Conservation (phyloP, 1,140 invertebrate genomes). For the Panonychus citri region DNA sequence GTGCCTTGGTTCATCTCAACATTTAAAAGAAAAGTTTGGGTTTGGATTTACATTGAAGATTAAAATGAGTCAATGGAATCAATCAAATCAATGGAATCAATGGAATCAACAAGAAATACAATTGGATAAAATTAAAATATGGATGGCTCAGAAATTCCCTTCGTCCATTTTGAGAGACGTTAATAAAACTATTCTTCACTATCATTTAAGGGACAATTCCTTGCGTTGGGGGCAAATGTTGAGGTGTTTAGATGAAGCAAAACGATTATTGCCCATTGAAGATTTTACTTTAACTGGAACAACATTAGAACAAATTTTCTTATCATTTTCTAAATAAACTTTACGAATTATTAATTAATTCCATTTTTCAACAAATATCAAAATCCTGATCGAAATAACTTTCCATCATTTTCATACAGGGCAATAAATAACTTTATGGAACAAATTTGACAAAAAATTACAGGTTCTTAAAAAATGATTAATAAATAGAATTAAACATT, state of each 20-base stretch:
- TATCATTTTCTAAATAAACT: constrained; percentile 25
- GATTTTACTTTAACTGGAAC: constrained; percentile 30
- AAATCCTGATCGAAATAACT: too few species aligned
- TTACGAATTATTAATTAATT: too few species aligned
- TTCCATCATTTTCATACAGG: too few species aligned
- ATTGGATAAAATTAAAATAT: neutral
- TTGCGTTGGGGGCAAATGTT: constrained; percentile 23
- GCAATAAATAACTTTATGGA: too few species aligned
- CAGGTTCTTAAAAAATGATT: too few species aligned
- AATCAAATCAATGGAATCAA: too few species aligned
- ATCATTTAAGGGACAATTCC: constrained; percentile 32
- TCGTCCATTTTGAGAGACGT: constrained; percentile 2
- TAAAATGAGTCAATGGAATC: neutral
- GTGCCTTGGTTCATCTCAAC: constrained; percentile 41
- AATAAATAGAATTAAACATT: too few species aligned
- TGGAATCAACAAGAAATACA: neutral
- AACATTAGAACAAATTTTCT: constrained; percentile 30
- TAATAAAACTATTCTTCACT: constrained; percentile 28
- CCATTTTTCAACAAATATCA: too few species aligned
- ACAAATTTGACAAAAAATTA: too few species aligned
- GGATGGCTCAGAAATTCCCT: neutral
- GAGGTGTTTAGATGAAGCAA: constrained; percentile 20
- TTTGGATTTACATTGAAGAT: constrained; percentile 25
- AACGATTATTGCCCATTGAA: constrained; percentile 22
- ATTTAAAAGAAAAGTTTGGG: constrained; percentile 47